A percentile compares a stretch with the other conserved stretches of the same genome.
Evolutionary conservation across 2,113 vertebrate species (phyloP).

Genomic region (Lucifuga dentata): DNA sequence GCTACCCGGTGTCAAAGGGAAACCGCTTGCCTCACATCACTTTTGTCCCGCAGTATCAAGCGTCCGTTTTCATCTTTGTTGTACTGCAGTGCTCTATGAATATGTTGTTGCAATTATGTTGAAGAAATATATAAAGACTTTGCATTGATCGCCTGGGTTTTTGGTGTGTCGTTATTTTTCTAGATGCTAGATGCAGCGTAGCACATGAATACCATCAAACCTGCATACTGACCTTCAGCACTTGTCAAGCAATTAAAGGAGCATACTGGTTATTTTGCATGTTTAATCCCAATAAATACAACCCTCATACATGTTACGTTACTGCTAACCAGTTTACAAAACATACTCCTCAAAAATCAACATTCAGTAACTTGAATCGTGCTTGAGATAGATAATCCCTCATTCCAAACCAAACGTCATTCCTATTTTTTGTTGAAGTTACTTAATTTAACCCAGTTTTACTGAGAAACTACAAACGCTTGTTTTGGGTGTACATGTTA

Average conservation of each 20-base stretch:
- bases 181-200: not conserved
- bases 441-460: too few relatives aligned
- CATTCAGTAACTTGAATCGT: too few relatives aligned
- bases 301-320: too few relatives aligned
- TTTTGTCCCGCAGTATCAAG: constrained; percentile 58
- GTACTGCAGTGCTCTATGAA: constrained; percentile 67
- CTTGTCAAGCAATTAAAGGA: not conserved
- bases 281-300: too few relatives aligned
- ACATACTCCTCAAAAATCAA: too few relatives aligned
- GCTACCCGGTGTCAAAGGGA: constrained; percentile 76
- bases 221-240: not conserved
- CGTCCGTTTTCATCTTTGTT: constrained; percentile 67
- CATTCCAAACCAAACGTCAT: too few relatives aligned
- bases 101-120: constrained; percentile 76
- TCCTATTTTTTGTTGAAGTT: too few relatives aligned
- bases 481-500: too few relatives aligned
- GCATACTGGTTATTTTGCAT: too few relatives aligned
- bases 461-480: too few relatives aligned
- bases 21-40: constrained; percentile 69
- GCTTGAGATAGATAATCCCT: too few relatives aligned
- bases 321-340: too few relatives aligned
- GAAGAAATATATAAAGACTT: constrained; percentile 78
- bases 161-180: constrained; percentile 51
- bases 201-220: constrained; percentile 10
- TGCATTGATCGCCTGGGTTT: constrained; percentile 72